Base-by-base conservation (phyloP, 1,140 invertebrate genomes). In the Teleogryllus occipitalis region DNA sequence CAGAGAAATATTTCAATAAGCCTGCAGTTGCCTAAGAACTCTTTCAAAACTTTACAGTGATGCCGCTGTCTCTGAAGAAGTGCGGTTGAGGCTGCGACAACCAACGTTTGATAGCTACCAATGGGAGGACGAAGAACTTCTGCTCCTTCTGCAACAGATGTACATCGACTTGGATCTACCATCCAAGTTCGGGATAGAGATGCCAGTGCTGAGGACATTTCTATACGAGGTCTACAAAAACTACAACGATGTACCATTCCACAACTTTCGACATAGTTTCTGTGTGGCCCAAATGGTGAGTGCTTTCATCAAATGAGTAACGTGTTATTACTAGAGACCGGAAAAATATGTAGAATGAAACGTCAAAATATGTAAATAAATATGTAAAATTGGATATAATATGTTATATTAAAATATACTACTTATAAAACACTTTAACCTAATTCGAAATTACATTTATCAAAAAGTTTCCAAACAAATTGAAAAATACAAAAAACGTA, bases 201-300 rank as follows among this genome's bases (percentile, higher is more conserved):
- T 93, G 83, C 87, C 89, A 75, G 90, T 89, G n/a, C 86, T 94
- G 72, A 88, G 91, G 75, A 91, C 90, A 83, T 94, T 94, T 86
- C 89, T 94, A 73, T 93, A 91, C 83, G 90, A 92, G 85, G 93
- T 96, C 65, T 95, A 96, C 85, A 93, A 95, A 85, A 94, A 95
- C 86, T 96, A 96, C 88, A 93, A 95, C 86, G 94, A 95, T 86
- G 94, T 95, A 83, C 95, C 95, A 75, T 96, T 96, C 87, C 95
- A 96, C 85, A 96, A 96, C 87, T 96, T 96, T 86, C 89, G 94
- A 76, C 95, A 96, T 84, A 95, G 93, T 84, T 96, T 96, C 87
- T 95, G 94, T 87, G 95, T 96, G 76, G 91, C 94, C 74, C 95
- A 96, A 89, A 96, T 96, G 95, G 94, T 95, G 88, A 92, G 90